Percentiles rank a stretch among this genome's conserved stretches.
Evolutionary conservation across 1,140 invertebrate genomes (phyloP).

Genomic region (Eufriesea mexicana): DNA sequence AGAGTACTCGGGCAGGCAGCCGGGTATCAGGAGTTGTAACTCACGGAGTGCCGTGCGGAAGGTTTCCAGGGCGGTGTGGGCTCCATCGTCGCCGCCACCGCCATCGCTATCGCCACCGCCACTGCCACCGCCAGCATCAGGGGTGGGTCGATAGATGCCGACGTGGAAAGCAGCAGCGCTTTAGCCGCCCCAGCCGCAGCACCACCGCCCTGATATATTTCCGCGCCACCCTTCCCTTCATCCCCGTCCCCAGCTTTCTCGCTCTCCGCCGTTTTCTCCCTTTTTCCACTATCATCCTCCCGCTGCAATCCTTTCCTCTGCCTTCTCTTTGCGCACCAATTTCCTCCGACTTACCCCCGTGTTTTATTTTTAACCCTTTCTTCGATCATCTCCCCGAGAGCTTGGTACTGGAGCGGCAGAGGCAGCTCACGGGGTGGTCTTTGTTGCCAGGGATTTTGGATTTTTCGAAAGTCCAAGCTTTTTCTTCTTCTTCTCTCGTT

Average conservation of each 20-base stretch:
- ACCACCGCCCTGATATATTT: slow-evolving; percentile 65
- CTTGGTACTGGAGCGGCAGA: no score
- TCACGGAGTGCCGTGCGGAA: slow-evolving; percentile 60
- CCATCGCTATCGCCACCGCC: background rate
- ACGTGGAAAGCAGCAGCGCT: slow-evolving; percentile 64
- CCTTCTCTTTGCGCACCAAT: background rate
- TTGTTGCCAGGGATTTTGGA: no score
- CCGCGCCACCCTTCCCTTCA: slow-evolving; percentile 13
- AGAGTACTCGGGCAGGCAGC: background rate
- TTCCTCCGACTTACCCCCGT: background rate
- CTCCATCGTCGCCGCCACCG: slow-evolving; percentile 38
- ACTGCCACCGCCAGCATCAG: slow-evolving; percentile 44
- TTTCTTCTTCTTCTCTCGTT: background rate
- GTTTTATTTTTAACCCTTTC: background rate
- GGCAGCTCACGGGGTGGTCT: no score
- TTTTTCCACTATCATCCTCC: background rate
- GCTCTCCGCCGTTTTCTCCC: background rate
- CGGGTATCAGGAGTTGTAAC: slow-evolving; percentile 30
- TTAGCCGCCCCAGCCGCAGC: slow-evolving; percentile 70
- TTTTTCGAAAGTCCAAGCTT: background rate
- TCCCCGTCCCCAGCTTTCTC: background rate
- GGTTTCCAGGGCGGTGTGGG: slow-evolving; percentile 69
- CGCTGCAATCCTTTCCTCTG: background rate
- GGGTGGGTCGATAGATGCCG: slow-evolving; percentile 77
- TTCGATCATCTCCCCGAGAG: background rate